Evolutionary conservation across 2,113 vertebrate species (phyloP).

Genomic region (Verasper variegatus): DNA sequence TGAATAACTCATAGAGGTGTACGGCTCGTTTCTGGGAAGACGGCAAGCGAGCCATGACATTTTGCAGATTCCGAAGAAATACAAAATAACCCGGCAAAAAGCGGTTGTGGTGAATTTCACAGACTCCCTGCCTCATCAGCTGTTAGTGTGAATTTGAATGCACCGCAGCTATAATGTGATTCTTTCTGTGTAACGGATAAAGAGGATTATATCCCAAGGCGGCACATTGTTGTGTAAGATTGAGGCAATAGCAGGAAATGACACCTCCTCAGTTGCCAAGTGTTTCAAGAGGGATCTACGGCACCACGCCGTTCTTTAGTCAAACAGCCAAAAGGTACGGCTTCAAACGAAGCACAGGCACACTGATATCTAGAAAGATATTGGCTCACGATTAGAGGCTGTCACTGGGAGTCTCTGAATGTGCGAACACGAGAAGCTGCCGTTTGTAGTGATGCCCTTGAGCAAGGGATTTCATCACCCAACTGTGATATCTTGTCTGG

Average conservation of each 20-base stretch:
- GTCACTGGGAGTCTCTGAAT: not conserved
- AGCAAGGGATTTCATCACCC: not conserved
- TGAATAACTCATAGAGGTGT: not conserved
- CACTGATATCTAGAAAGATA: constrained; percentile 7
- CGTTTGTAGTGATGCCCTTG: not conserved
- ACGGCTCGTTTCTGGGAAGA: constrained; percentile 7
- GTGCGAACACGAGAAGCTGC: not conserved
- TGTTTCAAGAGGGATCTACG: constrained; percentile 43
- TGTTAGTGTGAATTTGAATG: constrained; percentile 27
- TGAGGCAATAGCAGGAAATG: constrained; percentile 63
- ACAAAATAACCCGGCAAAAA: not conserved
- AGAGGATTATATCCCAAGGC: constrained; percentile 68
- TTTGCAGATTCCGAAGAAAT: constrained; percentile 1
- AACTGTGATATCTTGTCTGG: not conserved
- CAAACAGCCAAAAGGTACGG: constrained; percentile 42
- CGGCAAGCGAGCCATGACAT: not conserved
- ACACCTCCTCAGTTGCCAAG: constrained; percentile 48
- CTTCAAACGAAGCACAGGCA: constrained; percentile 17
- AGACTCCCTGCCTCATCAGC: constrained; percentile 30
- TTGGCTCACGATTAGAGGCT: constrained; percentile 20
- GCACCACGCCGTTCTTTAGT: constrained; percentile 19
- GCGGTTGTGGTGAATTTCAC: constrained; percentile 38
- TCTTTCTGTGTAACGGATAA: constrained; percentile 52
- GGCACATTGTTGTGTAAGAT: constrained; percentile 66
- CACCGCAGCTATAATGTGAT: constrained; percentile 22